phyloP scores from a whole-genome alignment of 2,113 vertebrate species.

The Callocephalon fimbriatum region DNA sequence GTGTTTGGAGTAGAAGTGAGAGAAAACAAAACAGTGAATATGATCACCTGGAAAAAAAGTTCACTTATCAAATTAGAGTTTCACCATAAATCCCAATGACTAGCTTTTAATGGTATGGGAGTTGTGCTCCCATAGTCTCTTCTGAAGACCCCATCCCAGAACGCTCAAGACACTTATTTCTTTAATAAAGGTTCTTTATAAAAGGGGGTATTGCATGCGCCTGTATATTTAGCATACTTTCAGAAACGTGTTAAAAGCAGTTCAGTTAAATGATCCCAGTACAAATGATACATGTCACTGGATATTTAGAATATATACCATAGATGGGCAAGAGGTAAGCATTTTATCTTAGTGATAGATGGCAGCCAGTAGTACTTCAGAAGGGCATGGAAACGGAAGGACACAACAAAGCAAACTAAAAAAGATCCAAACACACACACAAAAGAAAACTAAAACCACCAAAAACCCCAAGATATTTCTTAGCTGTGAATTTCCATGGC shows the following conservation, averaged over 20 bases:
- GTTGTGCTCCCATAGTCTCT: not conserved
- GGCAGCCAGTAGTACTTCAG: not conserved
- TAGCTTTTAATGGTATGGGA: not conserved
- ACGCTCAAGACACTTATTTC: not conserved
- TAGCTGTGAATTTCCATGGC: not conserved
- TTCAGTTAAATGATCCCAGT: not conserved
- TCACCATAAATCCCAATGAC: not conserved
- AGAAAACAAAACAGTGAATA: not conserved
- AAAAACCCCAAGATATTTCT: not conserved
- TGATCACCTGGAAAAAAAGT: not conserved
- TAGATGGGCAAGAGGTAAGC: not conserved
- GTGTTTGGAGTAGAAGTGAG: not conserved
- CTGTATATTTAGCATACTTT: not conserved
- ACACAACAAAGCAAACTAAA: not conserved
- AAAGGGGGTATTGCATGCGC: not conserved
- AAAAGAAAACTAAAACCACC: fast-evolving
- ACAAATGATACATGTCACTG: not conserved
- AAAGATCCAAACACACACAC: not conserved
- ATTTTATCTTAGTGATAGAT: not conserved
- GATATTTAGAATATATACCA: not conserved
- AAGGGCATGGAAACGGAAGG: not conserved
- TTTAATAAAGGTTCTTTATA: not conserved
- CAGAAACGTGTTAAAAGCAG: not conserved
- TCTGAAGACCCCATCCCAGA: not conserved
- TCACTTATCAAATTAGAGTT: not conserved